A percentile compares a stretch with the other conserved stretches of the same genome.
Evolutionary conservation across 1,140 invertebrate genomes (phyloP).

Genomic region (Drosophila sechellia): DNA sequence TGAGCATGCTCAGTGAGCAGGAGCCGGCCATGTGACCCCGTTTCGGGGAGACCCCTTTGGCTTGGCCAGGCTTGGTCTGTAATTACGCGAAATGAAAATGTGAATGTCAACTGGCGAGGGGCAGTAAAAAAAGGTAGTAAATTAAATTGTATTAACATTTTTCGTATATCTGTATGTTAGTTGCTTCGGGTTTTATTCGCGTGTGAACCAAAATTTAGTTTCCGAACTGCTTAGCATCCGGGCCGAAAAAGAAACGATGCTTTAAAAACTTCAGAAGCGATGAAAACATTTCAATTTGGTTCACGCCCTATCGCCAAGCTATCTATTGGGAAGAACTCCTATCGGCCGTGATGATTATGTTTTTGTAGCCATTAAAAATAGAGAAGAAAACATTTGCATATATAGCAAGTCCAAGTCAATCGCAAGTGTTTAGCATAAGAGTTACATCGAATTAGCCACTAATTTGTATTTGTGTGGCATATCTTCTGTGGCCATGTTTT

Average conservation of each 20-base stretch:
- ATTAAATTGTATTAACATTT: conserved; percentile 79
- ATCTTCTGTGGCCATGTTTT: conserved; percentile 38
- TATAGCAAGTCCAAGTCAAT: conserved; percentile 26
- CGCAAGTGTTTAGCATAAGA: conserved; percentile 61
- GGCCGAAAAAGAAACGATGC: conserved; percentile 12
- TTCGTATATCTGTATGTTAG: conserved; percentile 49
- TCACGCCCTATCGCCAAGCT: conserved; percentile 31
- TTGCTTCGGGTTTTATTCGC: conserved; percentile 39
- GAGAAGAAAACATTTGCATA: conserved; percentile 47
- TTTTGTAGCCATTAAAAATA: conserved; percentile 38
- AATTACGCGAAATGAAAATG: conserved; percentile 76
- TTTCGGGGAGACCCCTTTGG: conserved; percentile 47
- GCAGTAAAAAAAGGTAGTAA: conserved; percentile 61
- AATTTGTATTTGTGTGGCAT: conserved; percentile 59
- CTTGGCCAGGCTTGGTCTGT: conserved; percentile 29
- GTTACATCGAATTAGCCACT: conserved; percentile 52
- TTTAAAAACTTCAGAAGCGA: conserved; percentile 35
- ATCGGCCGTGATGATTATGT: conserved; percentile 54
- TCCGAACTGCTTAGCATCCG: not conserved
- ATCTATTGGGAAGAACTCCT: conserved; percentile 18
- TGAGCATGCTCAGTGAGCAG: conserved; percentile 63
- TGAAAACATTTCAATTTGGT: conserved; percentile 68
- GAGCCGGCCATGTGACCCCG: conserved; percentile 58
- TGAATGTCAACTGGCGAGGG: conserved; percentile 66
- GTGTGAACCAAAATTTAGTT: conserved; percentile 53